Evolutionary conservation across 2,113 vertebrate species (phyloP).

Genomic region (Mus pahari): DNA sequence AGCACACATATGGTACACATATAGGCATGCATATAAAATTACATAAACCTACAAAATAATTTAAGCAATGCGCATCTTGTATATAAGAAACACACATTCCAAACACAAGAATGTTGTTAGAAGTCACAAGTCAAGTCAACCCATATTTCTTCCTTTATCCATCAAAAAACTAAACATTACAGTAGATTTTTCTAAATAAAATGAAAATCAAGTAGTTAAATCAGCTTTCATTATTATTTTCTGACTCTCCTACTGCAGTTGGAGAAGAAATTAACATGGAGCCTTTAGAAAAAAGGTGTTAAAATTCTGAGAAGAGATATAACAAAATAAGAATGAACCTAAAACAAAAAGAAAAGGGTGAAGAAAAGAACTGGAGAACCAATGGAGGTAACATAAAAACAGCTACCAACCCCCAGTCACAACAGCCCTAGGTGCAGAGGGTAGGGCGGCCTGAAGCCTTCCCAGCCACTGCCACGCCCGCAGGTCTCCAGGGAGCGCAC

Average conservation of each 20-base stretch:
- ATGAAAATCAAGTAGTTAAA: neutral
- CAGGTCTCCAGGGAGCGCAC: neutral
- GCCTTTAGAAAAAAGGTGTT: neutral
- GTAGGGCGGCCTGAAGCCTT: neutral
- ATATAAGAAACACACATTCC: neutral
- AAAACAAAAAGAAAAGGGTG: neutral
- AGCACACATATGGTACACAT: neutral
- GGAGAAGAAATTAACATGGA: neutral
- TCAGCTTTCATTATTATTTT: neutral
- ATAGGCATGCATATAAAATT: neutral
- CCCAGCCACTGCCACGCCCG: neutral
- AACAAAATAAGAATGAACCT: neutral
- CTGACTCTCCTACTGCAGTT: neutral
- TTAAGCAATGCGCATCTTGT: neutral
- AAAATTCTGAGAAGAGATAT: neutral
- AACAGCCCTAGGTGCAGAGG: neutral
- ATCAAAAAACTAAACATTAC: neutral
- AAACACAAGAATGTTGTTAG: slow-evolving; percentile 37
- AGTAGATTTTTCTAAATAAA: slow-evolving; percentile 30
- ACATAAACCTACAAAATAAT: neutral
- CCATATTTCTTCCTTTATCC: neutral
- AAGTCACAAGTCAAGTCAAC: slow-evolving; percentile 16
- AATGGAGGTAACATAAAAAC: neutral
- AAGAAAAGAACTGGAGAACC: neutral
- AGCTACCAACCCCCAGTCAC: neutral